Percentiles rank a stretch among this genome's conserved stretches.
These are phyloP conservation scores for Ailurus styani DNA, from an alignment of 2,113 vertebrate genomes.

Conservation along the genomic window DNA sequence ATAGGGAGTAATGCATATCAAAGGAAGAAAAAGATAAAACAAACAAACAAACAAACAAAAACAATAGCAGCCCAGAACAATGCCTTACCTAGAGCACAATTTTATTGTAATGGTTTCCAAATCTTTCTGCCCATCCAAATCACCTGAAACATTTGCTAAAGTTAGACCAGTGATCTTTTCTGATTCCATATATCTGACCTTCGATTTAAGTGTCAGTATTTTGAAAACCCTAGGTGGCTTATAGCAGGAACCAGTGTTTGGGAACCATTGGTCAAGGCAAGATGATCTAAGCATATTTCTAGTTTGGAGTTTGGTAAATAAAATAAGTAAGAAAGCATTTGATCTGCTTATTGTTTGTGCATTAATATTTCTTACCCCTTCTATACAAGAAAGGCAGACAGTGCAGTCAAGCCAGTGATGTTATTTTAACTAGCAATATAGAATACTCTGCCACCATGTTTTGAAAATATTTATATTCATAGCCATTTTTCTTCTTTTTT, in stretches of 20 bases:
- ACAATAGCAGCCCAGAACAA: not conserved
- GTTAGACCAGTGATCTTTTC: not conserved
- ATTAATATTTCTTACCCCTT: slow-evolving; percentile 11
- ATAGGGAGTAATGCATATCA: not conserved
- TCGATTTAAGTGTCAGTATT: not conserved
- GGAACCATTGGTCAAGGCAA: not conserved
- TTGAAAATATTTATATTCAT: slow-evolving; percentile 47
- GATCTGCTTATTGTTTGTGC: not conserved
- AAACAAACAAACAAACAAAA: not conserved
- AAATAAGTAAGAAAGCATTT: not conserved
- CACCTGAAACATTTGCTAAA: not conserved
- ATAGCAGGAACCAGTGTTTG: not conserved
- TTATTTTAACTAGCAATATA: slow-evolving; percentile 9
- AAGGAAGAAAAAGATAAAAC: not conserved
- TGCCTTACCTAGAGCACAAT: not conserved
- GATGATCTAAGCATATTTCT: not conserved
- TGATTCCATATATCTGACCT: not conserved
- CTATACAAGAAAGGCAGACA: not conserved
- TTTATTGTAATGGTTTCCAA: not conserved
- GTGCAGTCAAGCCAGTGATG: not conserved
- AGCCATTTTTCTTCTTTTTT: slow-evolving; percentile 35
- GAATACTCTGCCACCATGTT: not conserved
- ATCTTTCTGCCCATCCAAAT: not conserved
- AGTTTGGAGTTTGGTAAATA: not conserved
- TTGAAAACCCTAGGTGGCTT: not conserved